Percentiles rank a stretch among this genome's conserved stretches.
phyloP scores from a whole-genome alignment of 2,797 vertebrate species.

The Threskiornis aethiopicus region DNA sequence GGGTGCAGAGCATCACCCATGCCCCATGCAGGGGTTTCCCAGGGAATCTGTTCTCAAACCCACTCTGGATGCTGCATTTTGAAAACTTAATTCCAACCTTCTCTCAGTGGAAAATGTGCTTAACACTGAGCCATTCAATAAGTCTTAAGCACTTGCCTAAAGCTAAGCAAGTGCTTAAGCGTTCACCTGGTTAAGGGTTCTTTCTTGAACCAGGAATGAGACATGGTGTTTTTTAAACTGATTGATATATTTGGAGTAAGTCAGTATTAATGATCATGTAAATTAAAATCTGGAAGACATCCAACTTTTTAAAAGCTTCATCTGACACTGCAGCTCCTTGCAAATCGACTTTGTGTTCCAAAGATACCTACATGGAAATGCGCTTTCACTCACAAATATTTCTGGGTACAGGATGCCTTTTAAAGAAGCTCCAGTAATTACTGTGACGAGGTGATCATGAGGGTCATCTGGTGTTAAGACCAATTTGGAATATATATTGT shows the following conservation, averaged over 20 bases:
- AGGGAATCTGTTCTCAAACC: not conserved
- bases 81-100: not conserved
- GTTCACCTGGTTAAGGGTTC: slow-evolving; percentile 50
- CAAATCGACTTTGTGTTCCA: slow-evolving; percentile 35
- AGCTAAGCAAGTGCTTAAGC: slow-evolving; percentile 1
- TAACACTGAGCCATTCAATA: not conserved
- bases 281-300: slow-evolving; percentile 60
- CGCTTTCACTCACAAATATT: not conserved
- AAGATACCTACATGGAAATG: not conserved
- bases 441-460: not conserved
- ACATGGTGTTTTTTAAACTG: slow-evolving; percentile 45
- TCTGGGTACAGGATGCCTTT: not conserved
- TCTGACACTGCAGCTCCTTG: slow-evolving; percentile 23
- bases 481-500: not conserved
- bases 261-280: slow-evolving; percentile 60
- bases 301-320: slow-evolving; percentile 61
- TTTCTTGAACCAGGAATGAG: not conserved
- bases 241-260: slow-evolving; percentile 62
- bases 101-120: not conserved
- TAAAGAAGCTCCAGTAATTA: slow-evolving; percentile 3
- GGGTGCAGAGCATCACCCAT: not conserved
- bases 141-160: not conserved
- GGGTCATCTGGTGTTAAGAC: not conserved
- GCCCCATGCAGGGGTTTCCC: not conserved
- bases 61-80: not conserved